These are phyloP conservation scores for Melieria picta DNA, from an alignment of 2,888 invertebrate genomes.

Conservation along the genomic window DNA sequence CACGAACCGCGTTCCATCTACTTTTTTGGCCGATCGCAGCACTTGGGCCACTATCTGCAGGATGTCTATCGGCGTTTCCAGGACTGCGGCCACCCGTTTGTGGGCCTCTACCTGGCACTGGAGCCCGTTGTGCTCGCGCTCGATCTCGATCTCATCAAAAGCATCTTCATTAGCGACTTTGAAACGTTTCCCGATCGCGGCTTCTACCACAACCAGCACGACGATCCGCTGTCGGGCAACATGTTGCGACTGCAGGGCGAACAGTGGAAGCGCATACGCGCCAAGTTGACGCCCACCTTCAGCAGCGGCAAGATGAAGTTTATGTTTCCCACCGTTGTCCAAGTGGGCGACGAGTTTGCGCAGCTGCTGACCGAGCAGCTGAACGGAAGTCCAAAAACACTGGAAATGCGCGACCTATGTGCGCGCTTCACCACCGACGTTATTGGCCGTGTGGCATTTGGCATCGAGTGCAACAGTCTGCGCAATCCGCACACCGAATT, in stretches of 20 bases:
- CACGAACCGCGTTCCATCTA: neutral
- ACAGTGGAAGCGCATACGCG: slow-evolving; percentile 63
- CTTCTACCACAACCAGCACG: slow-evolving; percentile 51
- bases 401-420: slow-evolving; percentile 64
- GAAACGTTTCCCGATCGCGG: slow-evolving; percentile 49
- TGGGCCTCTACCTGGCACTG: slow-evolving; percentile 10
- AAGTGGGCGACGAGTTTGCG: slow-evolving; percentile 45
- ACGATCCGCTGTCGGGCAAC: slow-evolving; percentile 61
- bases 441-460: slow-evolving; percentile 66
- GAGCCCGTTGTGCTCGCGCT: slow-evolving; percentile 17
- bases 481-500: slow-evolving; percentile 61
- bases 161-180: slow-evolving; percentile 49
- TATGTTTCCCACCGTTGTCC: slow-evolving; percentile 62
- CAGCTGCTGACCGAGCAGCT: slow-evolving; percentile 39
- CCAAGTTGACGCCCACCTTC: slow-evolving; percentile 67
- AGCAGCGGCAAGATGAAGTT: slow-evolving; percentile 66
- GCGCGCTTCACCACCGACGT: slow-evolving; percentile 67
- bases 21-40: slow-evolving; percentile 8
- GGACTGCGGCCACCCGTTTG: neutral
- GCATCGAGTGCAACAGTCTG: slow-evolving; percentile 65
- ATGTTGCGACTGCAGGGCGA: slow-evolving; percentile 58
- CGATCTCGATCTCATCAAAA: slow-evolving; percentile 57
- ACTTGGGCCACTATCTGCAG: slow-evolving; percentile 13
- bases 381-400: neutral
- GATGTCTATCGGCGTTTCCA: slow-evolving; percentile 17